Conservation (phyloP, 2,113 vertebrate species). For the Oncorhynchus tshawytscha region DNA sequence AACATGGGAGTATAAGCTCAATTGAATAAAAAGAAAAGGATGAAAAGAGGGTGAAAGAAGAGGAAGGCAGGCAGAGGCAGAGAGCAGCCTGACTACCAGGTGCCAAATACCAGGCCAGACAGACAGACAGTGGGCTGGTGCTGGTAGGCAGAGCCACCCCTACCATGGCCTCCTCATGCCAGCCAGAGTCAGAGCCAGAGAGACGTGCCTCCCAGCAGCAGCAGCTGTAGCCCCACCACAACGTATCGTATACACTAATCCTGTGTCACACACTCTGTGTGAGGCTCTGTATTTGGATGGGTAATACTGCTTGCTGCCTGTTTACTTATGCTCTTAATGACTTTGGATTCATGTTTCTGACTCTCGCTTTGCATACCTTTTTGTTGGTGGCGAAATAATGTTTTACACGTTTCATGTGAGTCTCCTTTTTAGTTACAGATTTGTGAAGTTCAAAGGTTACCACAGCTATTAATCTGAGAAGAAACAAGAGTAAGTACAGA, state of each 20-base stretch:
- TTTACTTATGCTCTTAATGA: background rate
- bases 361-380: background rate
- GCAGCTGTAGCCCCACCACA: constrained; percentile 13
- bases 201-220: background rate
- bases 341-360: background rate
- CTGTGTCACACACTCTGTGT: constrained; percentile 15
- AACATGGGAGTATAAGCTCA: background rate
- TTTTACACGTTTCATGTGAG: background rate
- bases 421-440: too few relatives aligned
- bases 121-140: constrained; percentile 27
- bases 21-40: background rate
- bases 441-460: background rate
- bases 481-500: background rate
- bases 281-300: background rate
- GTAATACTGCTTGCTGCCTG: too few relatives aligned
- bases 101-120: constrained; percentile 23
- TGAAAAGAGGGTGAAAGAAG: background rate
- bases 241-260: background rate
- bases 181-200: constrained; percentile 23
- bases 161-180: constrained; percentile 28
- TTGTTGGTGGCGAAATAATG: background rate
- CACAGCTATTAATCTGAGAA: background rate
- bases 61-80: background rate
- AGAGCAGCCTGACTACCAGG: constrained; percentile 24
- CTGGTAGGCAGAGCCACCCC: constrained; percentile 21